These are phyloP conservation scores for Harpagifer antarcticus DNA, from an alignment of 2,797 vertebrate species.

Conservation along the genomic window DNA sequence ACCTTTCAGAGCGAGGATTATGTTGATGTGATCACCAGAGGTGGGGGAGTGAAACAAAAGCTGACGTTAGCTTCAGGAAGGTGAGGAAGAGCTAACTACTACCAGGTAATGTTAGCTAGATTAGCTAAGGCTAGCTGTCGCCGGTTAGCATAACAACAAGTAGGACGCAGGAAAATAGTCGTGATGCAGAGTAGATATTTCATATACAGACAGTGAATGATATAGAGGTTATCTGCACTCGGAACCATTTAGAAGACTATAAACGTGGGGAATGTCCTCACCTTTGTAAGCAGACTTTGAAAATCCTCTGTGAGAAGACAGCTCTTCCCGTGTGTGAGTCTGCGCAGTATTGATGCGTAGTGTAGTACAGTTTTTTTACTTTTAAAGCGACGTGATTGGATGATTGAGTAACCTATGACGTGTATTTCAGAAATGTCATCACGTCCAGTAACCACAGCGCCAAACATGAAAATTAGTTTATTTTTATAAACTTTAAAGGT, in stretches of 20 bases:
- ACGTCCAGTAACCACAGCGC: background rate
- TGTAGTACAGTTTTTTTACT: background rate
- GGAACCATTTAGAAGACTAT: background rate
- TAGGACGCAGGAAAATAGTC: background rate
- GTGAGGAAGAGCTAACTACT: conserved; percentile 48
- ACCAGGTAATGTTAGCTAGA: conserved; percentile 40
- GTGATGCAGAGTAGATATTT: rapidly evolving
- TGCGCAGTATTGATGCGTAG: conserved; percentile 59
- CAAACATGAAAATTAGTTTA: background rate
- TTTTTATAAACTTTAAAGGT: too few relatives aligned
- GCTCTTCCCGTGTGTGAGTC: conserved; percentile 53
- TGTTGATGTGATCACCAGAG: background rate
- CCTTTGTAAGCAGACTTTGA: conserved; percentile 68
- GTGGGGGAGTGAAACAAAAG: conserved; percentile 57
- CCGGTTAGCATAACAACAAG: conserved; percentile 78
- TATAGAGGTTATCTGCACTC: background rate
- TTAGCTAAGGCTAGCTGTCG: conserved; percentile 61
- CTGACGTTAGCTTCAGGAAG: conserved; percentile 62
- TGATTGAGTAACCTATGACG: conserved; percentile 16
- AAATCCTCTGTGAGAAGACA: conserved; percentile 56
- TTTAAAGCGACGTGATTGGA: conserved; percentile 52
- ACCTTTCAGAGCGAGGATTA: background rate
- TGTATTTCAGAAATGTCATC: background rate
- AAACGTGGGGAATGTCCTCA: conserved; percentile 31
- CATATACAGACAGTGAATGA: background rate